These are phyloP conservation scores for Tetragonisca angustula DNA, from an alignment of 2,888 invertebrate species.

Conservation along the genomic window DNA sequence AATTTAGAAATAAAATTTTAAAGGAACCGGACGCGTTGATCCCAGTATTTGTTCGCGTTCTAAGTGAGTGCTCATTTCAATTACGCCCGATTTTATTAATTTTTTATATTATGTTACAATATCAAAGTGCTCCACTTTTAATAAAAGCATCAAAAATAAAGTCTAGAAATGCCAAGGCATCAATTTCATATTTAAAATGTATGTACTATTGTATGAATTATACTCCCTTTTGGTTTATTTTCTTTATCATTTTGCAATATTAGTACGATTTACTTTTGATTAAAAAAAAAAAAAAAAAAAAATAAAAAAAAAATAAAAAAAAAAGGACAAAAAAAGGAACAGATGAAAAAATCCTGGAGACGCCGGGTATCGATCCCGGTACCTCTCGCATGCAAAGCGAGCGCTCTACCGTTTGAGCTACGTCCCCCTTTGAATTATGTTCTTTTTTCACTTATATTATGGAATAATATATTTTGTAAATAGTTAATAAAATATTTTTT, in stretches of 20 bases:
- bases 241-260: too few species aligned
- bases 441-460: fast-evolving
- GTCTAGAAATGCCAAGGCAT: too few species aligned
- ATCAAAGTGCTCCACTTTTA: not conserved
- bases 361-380: constrained; percentile 83
- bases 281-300: not conserved
- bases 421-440: constrained; percentile 71
- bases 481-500: not conserved
- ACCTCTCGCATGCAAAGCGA: constrained; percentile 84
- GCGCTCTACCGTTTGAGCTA: constrained; percentile 84
- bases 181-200: too few species aligned
- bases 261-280: not conserved
- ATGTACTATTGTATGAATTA: too few species aligned
- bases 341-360: constrained; percentile 72
- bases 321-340: constrained; percentile 10
- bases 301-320: constrained; percentile 53
- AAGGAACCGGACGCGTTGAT: constrained; percentile 82
- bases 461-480: not conserved
- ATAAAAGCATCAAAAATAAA: not conserved
- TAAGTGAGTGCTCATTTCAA: constrained; percentile 83
- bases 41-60: constrained; percentile 83
- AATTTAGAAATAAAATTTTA: constrained; percentile 48
- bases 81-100: constrained; percentile 73
- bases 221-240: not conserved
- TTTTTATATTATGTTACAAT: too few species aligned